These are phyloP conservation scores for Sander vitreus DNA, from an alignment of 2,113 vertebrate genomes.

Conservation along the genomic window DNA sequence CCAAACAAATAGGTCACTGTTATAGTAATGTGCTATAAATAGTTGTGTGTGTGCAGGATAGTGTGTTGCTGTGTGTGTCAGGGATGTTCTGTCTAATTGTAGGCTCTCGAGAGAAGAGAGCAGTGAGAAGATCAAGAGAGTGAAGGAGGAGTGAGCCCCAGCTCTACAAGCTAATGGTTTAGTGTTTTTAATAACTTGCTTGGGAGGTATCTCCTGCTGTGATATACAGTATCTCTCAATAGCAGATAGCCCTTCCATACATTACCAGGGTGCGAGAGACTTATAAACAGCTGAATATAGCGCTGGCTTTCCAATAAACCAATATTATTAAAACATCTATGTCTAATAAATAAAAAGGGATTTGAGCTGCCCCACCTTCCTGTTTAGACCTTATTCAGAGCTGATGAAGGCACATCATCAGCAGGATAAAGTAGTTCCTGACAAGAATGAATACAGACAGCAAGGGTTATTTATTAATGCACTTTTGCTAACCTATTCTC, in stretches of 20 bases:
- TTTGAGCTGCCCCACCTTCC: conserved; percentile 58
- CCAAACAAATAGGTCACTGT: conserved; percentile 79
- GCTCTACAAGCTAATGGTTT: conserved; percentile 70
- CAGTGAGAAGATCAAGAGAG: conserved; percentile 62
- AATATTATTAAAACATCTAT: conserved; percentile 69
- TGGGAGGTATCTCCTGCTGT: conserved; percentile 54
- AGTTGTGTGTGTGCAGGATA: conserved; percentile 41
- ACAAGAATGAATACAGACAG: conserved; percentile 70
- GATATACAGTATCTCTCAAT: conserved; percentile 63
- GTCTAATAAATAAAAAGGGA: conserved; percentile 69
- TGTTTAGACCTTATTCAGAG: conserved; percentile 49
- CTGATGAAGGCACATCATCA: conserved; percentile 52
- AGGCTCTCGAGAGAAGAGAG: conserved; percentile 62
- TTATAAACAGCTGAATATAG: conserved; percentile 70
- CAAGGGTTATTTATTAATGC: conserved; percentile 76
- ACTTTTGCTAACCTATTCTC: conserved; percentile 71
- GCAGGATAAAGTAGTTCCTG: conserved; percentile 50
- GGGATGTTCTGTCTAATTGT: conserved; percentile 75
- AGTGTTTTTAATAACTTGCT: conserved; percentile 78
- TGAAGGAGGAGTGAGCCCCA: conserved; percentile 62
- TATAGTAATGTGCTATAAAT: conserved; percentile 77
- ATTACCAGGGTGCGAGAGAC: conserved; percentile 48
- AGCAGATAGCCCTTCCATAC: conserved; percentile 63
- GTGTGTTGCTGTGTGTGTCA: conserved; percentile 45
- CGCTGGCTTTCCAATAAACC: conserved; percentile 68